phyloP scores from a whole-genome alignment of 2,888 invertebrate species.

The Gandaritis pyraliata region DNA sequence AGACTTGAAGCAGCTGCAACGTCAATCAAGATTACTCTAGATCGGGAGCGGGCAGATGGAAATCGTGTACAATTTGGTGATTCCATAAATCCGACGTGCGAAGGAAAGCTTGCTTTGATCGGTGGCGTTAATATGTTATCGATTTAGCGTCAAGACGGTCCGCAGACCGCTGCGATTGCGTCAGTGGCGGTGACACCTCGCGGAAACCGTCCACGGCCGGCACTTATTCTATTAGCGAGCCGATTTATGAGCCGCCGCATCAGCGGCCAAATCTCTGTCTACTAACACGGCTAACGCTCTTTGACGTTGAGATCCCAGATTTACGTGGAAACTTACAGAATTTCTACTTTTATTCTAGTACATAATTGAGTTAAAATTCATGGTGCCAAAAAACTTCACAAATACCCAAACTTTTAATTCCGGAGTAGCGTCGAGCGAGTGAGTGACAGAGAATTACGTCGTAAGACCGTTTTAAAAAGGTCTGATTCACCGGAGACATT shows the following conservation, averaged over 20 bases:
- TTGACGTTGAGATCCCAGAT: slow-evolving; percentile 52
- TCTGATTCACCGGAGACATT: slow-evolving; percentile 78
- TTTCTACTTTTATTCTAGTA: slow-evolving; percentile 39
- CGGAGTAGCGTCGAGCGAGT: slow-evolving; percentile 58
- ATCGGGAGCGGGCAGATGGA: slow-evolving; percentile 40
- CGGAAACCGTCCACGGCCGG: slow-evolving; percentile 64
- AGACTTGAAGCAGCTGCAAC: slow-evolving; percentile 30
- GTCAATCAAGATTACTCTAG: slow-evolving; percentile 38
- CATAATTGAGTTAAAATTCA: slow-evolving; percentile 50
- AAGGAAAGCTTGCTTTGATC: slow-evolving; percentile 76
- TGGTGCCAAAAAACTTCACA: slow-evolving; percentile 67
- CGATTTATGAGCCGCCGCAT: slow-evolving; percentile 61
- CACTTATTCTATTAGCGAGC: slow-evolving; percentile 67
- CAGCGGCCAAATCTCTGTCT: slow-evolving; percentile 60
- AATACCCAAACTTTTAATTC: slow-evolving; percentile 67
- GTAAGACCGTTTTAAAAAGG: slow-evolving; percentile 66
- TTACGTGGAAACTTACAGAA: slow-evolving; percentile 36
- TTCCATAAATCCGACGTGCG: slow-evolving; percentile 59
- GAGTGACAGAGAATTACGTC: slow-evolving; percentile 72
- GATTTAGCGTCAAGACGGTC: slow-evolving; percentile 70
- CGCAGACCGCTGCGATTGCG: slow-evolving; percentile 70
- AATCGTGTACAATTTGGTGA: slow-evolving; percentile 46
- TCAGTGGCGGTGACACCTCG: slow-evolving; percentile 65
- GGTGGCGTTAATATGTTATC: slow-evolving; percentile 75
- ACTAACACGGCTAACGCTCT: slow-evolving; percentile 53